These are phyloP conservation scores for Gymnosoma rotundatum DNA, from an alignment of 2,888 invertebrate species.

Conservation along the genomic window DNA sequence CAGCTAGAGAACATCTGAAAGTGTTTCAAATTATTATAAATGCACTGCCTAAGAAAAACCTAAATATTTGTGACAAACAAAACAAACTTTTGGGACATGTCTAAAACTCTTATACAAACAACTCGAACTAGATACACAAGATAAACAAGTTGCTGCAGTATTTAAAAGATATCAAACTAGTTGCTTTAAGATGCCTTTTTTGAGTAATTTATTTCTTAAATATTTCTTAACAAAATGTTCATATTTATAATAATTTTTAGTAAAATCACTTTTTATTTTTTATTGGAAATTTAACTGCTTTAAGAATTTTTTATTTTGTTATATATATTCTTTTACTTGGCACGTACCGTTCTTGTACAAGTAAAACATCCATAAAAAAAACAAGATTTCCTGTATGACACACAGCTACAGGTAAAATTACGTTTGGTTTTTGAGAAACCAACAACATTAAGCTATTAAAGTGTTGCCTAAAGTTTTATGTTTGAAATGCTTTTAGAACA, in stretches of 20 bases:
- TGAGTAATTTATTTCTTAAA: too few relatives aligned
- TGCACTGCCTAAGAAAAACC: slow-evolving; percentile 8
- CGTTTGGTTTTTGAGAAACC: not conserved
- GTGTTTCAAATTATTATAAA: not conserved
- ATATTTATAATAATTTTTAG: not conserved
- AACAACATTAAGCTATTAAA: slow-evolving; percentile 17
- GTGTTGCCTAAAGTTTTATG: slow-evolving; percentile 32
- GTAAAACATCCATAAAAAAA: not conserved
- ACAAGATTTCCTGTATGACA: slow-evolving; percentile 65
- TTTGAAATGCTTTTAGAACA: not conserved
- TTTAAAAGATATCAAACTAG: slow-evolving; percentile 18
- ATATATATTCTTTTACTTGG: slow-evolving; percentile 3
- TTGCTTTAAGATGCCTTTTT: not conserved
- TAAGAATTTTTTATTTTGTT: not conserved
- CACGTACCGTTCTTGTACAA: slow-evolving; percentile 55
- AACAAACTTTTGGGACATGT: slow-evolving; percentile 9
- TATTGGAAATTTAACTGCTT: not conserved
- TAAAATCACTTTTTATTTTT: not conserved
- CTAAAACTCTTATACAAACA: slow-evolving; percentile 63
- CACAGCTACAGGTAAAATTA: slow-evolving; percentile 63
- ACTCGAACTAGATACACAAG: slow-evolving; percentile 49
- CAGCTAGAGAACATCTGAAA: slow-evolving; percentile 59
- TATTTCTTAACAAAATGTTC: too few relatives aligned
- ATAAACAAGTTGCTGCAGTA: not conserved
- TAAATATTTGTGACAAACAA: slow-evolving; percentile 18